Evolutionary conservation across 2,888 invertebrate species (phyloP), one percentile per base, ranked within the genome.

Genomic region (Trichogramma evanescens): DNA sequence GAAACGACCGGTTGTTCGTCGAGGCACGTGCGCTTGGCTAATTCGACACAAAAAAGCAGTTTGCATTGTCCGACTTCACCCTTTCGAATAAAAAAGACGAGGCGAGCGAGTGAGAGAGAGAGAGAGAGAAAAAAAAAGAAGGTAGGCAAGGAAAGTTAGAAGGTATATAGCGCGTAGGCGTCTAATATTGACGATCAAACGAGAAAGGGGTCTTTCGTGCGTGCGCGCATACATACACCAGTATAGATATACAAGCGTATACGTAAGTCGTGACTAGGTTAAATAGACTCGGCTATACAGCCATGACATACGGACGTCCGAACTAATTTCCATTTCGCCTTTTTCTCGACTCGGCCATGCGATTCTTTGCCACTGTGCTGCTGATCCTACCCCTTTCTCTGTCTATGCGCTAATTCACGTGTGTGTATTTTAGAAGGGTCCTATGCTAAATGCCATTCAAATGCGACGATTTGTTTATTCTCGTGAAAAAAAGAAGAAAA

Each of bases 181-280:
- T 66, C 66, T 66, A 65, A 50, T 41, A 50, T 50, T 38, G 53
- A 56, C 49, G 50, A 13, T 8, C 56, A 50, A 3, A 45, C 13
- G 58, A 59, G 59, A 66, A 64, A 63, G 59, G 63, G 65, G 62
- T 64, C 65, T 76, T 70, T 48, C 10, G 76, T 77, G 63, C 66
- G 66, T 66, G 61, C 59, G 64, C 68, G 43, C 41, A 58, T 43
- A 26, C 51, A 50, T 58, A 53, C 45, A 62, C 13, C 52, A 53
- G 50, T 51, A 39, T 39, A 39, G 49, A 71, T 70, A 66, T 69
- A 64, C 63, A 67, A 65, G 72, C 70, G 73, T 74, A 71, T 26
- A 26, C 71, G 72, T 71, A 71, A 70, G 70, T 67, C 72, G 69
- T 75, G 76, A 74, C 74, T 74, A 68, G 71, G 72, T 76, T 70